These are phyloP conservation scores for Cheilosia pagana DNA, from an alignment of 2,888 invertebrate genomes.

Conservation along the genomic window DNA sequence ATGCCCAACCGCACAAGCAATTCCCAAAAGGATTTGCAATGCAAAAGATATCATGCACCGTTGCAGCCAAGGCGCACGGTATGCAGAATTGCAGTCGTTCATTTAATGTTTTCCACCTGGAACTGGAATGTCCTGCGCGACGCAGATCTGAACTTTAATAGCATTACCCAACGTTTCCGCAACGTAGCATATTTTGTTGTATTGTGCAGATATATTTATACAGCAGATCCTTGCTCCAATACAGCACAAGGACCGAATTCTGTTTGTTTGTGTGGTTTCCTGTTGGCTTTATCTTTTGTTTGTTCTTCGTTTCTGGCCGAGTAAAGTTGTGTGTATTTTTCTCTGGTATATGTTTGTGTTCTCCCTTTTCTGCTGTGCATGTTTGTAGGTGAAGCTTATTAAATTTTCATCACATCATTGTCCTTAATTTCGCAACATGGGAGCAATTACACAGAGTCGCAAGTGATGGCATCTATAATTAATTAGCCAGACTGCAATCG, in stretches of 20 bases:
- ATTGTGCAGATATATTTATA: background rate
- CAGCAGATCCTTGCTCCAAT: constrained; percentile 9
- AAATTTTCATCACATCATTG: constrained; percentile 66
- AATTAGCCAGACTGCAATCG: constrained; percentile 52
- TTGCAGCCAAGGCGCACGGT: constrained; percentile 1
- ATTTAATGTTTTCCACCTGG: constrained; percentile 52
- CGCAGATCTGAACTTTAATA: constrained; percentile 58
- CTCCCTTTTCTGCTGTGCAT: constrained; percentile 11
- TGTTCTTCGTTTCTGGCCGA: constrained; percentile 8
- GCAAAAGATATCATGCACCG: constrained; percentile 35
- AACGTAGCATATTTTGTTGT: constrained; percentile 34
- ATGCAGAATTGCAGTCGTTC: constrained; percentile 13
- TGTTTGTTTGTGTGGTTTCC: constrained; percentile 35
- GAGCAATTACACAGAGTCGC: constrained; percentile 33
- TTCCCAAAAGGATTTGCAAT: constrained; percentile 49
- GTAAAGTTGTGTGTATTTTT: constrained; percentile 32
- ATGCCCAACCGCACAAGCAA: constrained; percentile 26
- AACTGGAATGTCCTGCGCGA: constrained; percentile 50
- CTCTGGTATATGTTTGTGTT: constrained; percentile 5
- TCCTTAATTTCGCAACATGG: constrained; percentile 49
- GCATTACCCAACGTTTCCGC: constrained; percentile 53
- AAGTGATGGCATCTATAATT: constrained; percentile 59
- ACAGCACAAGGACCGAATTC: constrained; percentile 19
- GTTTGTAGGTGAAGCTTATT: constrained; percentile 74
- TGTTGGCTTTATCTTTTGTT: constrained; percentile 9